Base-by-base conservation (phyloP, 2,888 invertebrate species). In the Eupithecia inturbata region DNA sequence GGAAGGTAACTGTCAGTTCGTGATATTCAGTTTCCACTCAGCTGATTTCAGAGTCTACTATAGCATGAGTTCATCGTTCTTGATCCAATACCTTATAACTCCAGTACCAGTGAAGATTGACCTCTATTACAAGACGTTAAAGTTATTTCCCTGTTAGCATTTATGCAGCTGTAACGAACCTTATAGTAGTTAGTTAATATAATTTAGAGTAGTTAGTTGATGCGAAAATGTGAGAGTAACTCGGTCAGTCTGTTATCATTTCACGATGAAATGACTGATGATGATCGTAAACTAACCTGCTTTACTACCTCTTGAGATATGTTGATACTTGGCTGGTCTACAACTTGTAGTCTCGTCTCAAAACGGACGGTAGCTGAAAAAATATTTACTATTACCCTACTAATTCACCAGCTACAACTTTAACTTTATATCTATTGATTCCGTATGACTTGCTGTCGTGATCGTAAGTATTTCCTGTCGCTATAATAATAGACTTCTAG, bases 361-460 rank as follows among this genome's bases (percentile, higher is more conserved):
- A 95, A 96, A 73, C 96, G 95, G 31, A 95, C 95, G 72, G 95
- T 94, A 77, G 95, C 96, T 96, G 90, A 67, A 91, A 91, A n/a
- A 76, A 87, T 74, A 78, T 62, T 3, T 19, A 19, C 19, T 0
- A 7, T 62, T 31, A 31, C 7, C 14, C 57, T 14, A 26, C 57
- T 57, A 57, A 7, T 12, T 53, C 2, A 53, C 0, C 22, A 36
- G n/a, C 1, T 9, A 36, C 0, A n/a, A 2, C 53, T 26, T 14
- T 12, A 39, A 39, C 39, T 39, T 10, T 12, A 12, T 2, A 12
- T 39, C 0, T 39, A 39, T 39, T 39, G 36, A 36, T 3, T 10
- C 36, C 36, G 10, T 45, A n/a, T n/a, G 45, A 45, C 19, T 53
- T 53, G 10, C 22, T n/a, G 39, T 39, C 12, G 39, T 39, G 39